Percentiles rank a stretch among this genome's conserved stretches.
phyloP scores from a whole-genome alignment of 2,888 invertebrate species.

The Scaptomyza reducta region DNA sequence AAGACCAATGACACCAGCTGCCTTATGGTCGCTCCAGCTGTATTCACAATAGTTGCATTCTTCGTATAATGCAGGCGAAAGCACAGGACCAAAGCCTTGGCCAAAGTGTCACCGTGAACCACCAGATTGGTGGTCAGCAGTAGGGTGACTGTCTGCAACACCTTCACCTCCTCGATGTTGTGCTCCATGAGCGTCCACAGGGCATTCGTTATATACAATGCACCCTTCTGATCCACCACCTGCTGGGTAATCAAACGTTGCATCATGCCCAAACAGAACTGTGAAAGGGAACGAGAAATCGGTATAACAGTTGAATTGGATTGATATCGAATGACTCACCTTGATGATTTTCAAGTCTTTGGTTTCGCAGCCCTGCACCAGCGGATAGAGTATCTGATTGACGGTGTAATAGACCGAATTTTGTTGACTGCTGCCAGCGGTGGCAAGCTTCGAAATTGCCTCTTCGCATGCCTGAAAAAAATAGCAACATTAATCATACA shows the following conservation, averaged over 20 bases:
- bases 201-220: conserved; percentile 95
- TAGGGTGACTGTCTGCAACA: conserved; percentile 97
- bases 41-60: conserved; percentile 97
- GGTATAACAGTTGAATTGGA: neutral
- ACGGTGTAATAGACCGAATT: conserved; percentile 94
- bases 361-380: conserved; percentile 98
- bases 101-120: conserved; percentile 96
- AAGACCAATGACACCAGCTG: conserved; percentile 97
- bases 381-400: conserved; percentile 97
- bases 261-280: conserved; percentile 96
- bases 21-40: conserved; percentile 98
- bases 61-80: conserved; percentile 98
- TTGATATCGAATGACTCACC: conserved; percentile 85
- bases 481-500: neutral
- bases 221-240: conserved; percentile 95
- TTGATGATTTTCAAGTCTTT: conserved; percentile 97
- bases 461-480: conserved; percentile 94
- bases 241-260: conserved; percentile 96
- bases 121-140: conserved; percentile 97
- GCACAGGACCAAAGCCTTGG: conserved; percentile 96
- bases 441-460: conserved; percentile 94
- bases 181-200: conserved; percentile 97
- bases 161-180: conserved; percentile 97
- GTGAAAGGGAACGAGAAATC: conserved; percentile 37
- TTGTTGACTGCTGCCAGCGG: conserved; percentile 90